Base-by-base conservation (phyloP, 2,888 invertebrate genomes). In the Cacoxenus indagator region DNA sequence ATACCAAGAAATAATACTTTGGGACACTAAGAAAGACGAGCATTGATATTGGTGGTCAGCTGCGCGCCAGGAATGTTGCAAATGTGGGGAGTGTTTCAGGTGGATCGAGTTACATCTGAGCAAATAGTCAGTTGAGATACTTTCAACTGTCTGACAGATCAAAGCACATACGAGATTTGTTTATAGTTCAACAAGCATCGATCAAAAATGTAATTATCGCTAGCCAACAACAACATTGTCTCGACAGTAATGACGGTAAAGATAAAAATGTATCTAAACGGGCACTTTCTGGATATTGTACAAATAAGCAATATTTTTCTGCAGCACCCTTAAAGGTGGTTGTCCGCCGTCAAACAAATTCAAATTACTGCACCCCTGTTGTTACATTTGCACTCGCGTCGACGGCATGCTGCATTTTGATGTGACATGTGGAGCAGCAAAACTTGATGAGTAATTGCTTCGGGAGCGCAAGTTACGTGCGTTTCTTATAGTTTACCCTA, bases 361-460 rank as follows among this genome's bases (percentile, higher is more conserved):
- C 31, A 5, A 31, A 0, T 9, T 2, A 8, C 5, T 14, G 2
- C 37, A 8, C 3, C 37, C 37, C 37, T 37, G 8, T 4, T 9
- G 2, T 51, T 51, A 51, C 9, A 6, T 5, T 19, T 27, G 57
- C 27, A 31, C 4, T 59, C 31, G 59, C 19, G n/a, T n/a, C 9
- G 59, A 17, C 59, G 59, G 59, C 59, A 31, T 59, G 59, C 31
- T 31, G 59, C 31, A 31, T 31, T 59, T 59, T 59, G 59, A 59
- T 19, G 59, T 59, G 29, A 59, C 59, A 59, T 31, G 26, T 59
- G 59, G 29, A 31, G 59, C 59, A 37, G 37, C 37, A 37, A 11
- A n/a, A 31, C 31, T 59, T 59, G 59, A 59, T 17, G 57, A 4
- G 57, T 59, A 19, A 9, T 22, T 51, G 37, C 37, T 37, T 11